Evolutionary conservation across 2,888 invertebrate species (phyloP), one percentile per base, ranked within the genome.

Genomic region (Ephialtes manifestator): DNA sequence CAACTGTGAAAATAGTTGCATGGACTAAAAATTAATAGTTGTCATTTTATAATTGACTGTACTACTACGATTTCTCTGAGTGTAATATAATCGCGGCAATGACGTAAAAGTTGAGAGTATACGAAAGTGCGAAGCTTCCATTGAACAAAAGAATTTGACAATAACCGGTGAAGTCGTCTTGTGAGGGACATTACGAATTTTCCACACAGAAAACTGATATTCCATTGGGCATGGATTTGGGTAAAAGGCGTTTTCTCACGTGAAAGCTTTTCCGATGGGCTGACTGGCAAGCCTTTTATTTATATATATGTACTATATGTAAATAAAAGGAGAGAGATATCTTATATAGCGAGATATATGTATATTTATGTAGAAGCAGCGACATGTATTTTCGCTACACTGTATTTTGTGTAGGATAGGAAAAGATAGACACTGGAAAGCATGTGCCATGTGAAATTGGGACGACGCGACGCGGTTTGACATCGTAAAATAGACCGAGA

Each of bases 241-340:
- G 28, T 31, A 28, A 11, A 60, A 60, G 60, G 35, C 60, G 60
- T 35, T 31, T 60, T 8, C 60, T 8, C 31, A 7, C 39, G 63
- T 63, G 39, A 63, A 63, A 63, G 63, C 63, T 63, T 63, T 63
- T 24, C 4, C 31, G 63, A 63, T 63, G 39, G 63, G 63, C 63
- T 63, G 18, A 39, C 15, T 15, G 10, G 63, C 35, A 63, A 63
- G n/a, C 5, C 55, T 24, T 35, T 63, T n/a, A 60, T 60, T 31
- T 60, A 60, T 28, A 31, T 60, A 58, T 58, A 20, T 20, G 7
- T 28, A 18, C 28, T 10, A 24, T 51, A n/a, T n/a, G n/a, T 24
- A 24, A 24, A 24, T 24, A 24, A 24, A 24, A 24, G 2, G 24
- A 24, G 24, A 24, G 24, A 24, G 24, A 24, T 24, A 24, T 24